Percentiles rank a stretch among this genome's conserved stretches.
Evolutionary conservation across 30 jellyfish, hydroid and myxozoan genomes (phyloP).

Genomic region (Pseudorhiza aurosa): DNA sequence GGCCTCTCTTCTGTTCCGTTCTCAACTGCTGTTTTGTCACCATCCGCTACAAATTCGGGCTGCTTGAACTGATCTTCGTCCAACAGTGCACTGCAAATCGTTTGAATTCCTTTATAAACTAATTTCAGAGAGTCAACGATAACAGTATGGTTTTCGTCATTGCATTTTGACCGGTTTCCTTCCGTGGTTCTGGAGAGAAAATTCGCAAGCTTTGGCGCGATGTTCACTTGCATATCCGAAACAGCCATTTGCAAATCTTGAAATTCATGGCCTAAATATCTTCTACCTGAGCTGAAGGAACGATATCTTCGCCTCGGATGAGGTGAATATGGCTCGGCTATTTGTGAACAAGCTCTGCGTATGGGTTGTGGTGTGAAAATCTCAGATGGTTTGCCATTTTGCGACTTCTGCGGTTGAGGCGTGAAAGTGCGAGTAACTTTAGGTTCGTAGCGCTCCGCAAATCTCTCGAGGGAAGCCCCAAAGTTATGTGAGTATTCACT

Average conservation of each 20-base stretch:
- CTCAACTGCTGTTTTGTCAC: slow-evolving; percentile 17
- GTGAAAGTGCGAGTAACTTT: slow-evolving; percentile 48
- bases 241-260: slow-evolving; percentile 73
- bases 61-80: slow-evolving; percentile 68
- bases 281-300: slow-evolving; percentile 38
- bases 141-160: slow-evolving; percentile 63
- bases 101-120: slow-evolving; percentile 72
- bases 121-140: slow-evolving; percentile 67
- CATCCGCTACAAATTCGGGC: slow-evolving; percentile 33
- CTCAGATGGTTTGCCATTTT: background rate
- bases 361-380: slow-evolving; percentile 68
- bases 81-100: slow-evolving; percentile 71
- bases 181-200: slow-evolving; percentile 33
- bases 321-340: slow-evolving; percentile 75
- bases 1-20: slow-evolving; percentile 40
- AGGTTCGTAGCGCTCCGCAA: slow-evolving; percentile 34
- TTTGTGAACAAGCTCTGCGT: slow-evolving; percentile 48
- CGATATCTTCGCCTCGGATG: slow-evolving; percentile 70
- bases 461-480: slow-evolving; percentile 38
- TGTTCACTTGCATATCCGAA: slow-evolving; percentile 81
- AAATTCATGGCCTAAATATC: slow-evolving; percentile 36
- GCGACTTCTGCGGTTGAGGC: slow-evolving; percentile 54
- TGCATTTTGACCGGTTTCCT: slow-evolving; percentile 46
- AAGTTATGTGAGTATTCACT: slow-evolving; percentile 33
- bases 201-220: slow-evolving; percentile 74